Evolutionary conservation across 2,113 vertebrate species (phyloP).

Genomic region (Uropsilus gracilis): DNA sequence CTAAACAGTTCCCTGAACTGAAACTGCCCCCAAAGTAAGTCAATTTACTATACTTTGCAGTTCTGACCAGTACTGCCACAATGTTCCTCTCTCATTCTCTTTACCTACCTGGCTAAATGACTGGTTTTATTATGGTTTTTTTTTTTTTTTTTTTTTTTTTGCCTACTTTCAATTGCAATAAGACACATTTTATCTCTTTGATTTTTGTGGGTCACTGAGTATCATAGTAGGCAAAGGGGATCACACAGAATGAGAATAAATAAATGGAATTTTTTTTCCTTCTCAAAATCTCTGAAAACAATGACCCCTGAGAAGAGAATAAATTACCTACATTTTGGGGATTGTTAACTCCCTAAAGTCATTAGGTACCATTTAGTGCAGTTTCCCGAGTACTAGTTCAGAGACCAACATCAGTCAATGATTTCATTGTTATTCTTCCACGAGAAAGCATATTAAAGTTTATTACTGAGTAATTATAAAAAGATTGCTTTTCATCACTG

Average conservation of each 20-base stretch:
- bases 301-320: neutral
- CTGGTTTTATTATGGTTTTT: neutral
- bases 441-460: slow-evolving; percentile 53
- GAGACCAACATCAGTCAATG: slow-evolving; percentile 52
- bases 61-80: neutral
- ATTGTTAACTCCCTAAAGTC: slow-evolving; percentile 39
- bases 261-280: neutral
- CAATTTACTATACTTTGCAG: neutral
- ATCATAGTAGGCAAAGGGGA: neutral
- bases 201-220: neutral
- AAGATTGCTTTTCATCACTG: slow-evolving; percentile 62
- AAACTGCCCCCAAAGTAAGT: neutral
- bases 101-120: neutral
- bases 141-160: neutral
- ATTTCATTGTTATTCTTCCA: slow-evolving; percentile 58
- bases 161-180: neutral
- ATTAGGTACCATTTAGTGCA: slow-evolving; percentile 34
- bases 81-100: neutral
- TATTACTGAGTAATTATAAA: slow-evolving; percentile 69
- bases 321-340: slow-evolving; percentile 40
- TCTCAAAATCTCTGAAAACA: slow-evolving; percentile 13
- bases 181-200: neutral
- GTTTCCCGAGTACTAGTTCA: neutral
- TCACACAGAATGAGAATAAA: neutral
- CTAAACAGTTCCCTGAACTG: neutral